These are phyloP conservation scores for Porites cylindrica DNA, from an alignment of 92 coral and sea anemone genomes.

Conservation along the genomic window DNA sequence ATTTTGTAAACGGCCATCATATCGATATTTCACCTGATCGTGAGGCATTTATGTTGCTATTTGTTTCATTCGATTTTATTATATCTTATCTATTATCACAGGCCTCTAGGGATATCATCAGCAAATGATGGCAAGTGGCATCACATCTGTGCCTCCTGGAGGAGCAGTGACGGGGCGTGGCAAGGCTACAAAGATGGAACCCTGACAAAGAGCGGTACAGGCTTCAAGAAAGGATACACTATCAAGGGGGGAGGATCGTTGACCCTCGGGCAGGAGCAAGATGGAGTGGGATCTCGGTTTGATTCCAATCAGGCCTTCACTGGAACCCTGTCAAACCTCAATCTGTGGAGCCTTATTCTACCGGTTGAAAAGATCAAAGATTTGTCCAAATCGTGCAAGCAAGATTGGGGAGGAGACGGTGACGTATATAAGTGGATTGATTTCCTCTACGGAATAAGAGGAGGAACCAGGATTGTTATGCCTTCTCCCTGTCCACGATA, in stretches of 20 bases:
- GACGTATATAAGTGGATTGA: neutral
- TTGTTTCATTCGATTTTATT: neutral
- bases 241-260: slow-evolving; percentile 83
- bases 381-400: slow-evolving; percentile 70
- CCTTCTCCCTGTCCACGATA: neutral
- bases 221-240: slow-evolving; percentile 66
- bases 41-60: neutral
- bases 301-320: slow-evolving; percentile 79
- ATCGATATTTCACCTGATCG: neutral
- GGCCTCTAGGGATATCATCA: slow-evolving; percentile 2
- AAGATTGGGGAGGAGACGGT: neutral
- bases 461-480: neutral
- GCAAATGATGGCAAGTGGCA: slow-evolving; percentile 91
- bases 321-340: slow-evolving; percentile 83
- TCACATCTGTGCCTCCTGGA: slow-evolving; percentile 91
- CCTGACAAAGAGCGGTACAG: neutral
- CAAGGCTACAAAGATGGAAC: slow-evolving; percentile 81
- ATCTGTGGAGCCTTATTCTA: slow-evolving; percentile 73
- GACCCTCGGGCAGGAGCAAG: slow-evolving; percentile 91
- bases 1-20: neutral
- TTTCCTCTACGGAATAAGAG: neutral
- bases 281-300: slow-evolving; percentile 78
- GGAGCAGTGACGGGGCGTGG: slow-evolving; percentile 80
- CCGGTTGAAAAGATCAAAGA: slow-evolving; percentile 64
- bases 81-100: neutral